These are phyloP conservation scores for Teleiodes luculella DNA, from an alignment of 2,888 invertebrate species.

Conservation along the genomic window DNA sequence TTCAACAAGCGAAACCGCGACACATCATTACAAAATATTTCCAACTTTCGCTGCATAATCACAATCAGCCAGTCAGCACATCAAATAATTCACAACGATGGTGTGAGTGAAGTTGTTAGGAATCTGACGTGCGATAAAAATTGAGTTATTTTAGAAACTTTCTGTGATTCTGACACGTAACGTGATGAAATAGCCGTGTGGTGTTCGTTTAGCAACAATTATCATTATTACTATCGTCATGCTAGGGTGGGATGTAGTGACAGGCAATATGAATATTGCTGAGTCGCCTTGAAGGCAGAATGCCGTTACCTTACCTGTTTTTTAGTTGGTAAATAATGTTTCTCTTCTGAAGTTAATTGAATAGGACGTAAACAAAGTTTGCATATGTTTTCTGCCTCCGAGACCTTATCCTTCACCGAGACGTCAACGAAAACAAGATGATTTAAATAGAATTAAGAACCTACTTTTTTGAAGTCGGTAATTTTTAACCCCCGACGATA, in stretches of 20 bases:
- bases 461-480: too few species aligned
- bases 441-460: too few species aligned
- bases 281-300: not conserved
- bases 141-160: slow-evolving; percentile 14
- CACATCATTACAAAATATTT: slow-evolving; percentile 3
- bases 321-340: too few species aligned
- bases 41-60: slow-evolving; percentile 12
- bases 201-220: slow-evolving; percentile 26
- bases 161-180: slow-evolving; percentile 16
- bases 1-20: not conserved
- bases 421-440: too few species aligned
- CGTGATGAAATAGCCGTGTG: slow-evolving; percentile 31
- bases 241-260: slow-evolving; percentile 21
- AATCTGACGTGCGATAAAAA: slow-evolving; percentile 18
- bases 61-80: not conserved
- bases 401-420: too few species aligned
- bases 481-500: too few species aligned
- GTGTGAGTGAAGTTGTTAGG: slow-evolving; percentile 14
- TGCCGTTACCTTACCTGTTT: too few species aligned
- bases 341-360: too few species aligned
- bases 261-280: not conserved
- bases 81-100: slow-evolving; percentile 3
- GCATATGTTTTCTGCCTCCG: too few species aligned
- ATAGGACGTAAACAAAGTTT: too few species aligned
- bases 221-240: slow-evolving; percentile 28